Conservation (phyloP, 2,113 vertebrate genomes). For the Galemys pyrenaicus region DNA sequence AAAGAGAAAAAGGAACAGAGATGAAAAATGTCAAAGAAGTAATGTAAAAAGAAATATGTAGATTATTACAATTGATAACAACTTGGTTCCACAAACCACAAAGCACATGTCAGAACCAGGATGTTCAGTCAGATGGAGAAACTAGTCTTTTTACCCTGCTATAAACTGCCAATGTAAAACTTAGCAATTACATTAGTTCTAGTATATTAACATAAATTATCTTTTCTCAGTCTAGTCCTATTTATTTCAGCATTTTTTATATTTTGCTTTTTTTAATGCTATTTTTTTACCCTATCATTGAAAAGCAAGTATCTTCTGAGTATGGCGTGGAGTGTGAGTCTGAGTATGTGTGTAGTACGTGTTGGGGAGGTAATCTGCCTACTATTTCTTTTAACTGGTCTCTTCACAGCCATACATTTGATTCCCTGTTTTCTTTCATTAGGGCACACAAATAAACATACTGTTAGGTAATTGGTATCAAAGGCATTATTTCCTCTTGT, state of each 20-base stretch:
- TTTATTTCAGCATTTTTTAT: background rate
- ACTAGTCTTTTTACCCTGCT: background rate
- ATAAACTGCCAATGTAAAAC: background rate
- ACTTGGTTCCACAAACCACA: background rate
- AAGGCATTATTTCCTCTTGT: background rate
- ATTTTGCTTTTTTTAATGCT: background rate
- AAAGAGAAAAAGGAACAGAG: background rate
- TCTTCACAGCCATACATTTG: background rate
- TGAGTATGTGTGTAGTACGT: accelerated
- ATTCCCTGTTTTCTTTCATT: background rate
- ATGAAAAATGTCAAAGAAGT: background rate
- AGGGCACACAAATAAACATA: background rate
- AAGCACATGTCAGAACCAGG: background rate
- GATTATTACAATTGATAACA: background rate
- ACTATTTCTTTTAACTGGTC: background rate
- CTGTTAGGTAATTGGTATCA: background rate
- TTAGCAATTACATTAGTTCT: background rate
- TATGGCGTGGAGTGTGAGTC: background rate
- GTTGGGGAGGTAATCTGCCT: accelerated
- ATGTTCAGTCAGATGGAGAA: background rate
- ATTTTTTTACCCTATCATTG: background rate
- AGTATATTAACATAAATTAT: background rate
- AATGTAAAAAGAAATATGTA: background rate
- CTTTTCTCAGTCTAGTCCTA: background rate
- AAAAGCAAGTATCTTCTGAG: background rate